phyloP scores from a whole-genome alignment of 2,888 invertebrate genomes.

The Barypeithes pellucidus region DNA sequence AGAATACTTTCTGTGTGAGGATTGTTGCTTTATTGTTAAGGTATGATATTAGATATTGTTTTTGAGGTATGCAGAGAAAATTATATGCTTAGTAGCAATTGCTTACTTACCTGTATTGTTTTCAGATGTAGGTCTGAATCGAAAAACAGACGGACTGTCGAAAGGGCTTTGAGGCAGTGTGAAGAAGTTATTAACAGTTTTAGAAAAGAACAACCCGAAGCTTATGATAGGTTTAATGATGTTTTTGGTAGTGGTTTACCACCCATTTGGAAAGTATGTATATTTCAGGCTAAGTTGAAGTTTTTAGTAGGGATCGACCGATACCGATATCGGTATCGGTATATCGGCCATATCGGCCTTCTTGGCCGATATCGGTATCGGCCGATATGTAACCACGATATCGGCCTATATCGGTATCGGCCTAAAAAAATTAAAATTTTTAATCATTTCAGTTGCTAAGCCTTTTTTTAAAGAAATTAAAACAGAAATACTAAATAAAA shows the following conservation, averaged over 20 bases:
- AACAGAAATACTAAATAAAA: no score
- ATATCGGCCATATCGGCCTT: no score
- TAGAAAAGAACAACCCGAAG: slow-evolving; percentile 68
- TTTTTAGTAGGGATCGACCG: no score
- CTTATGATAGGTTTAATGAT: slow-evolving; percentile 71
- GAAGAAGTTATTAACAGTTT: slow-evolving; percentile 82
- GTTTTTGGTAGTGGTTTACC: slow-evolving; percentile 83
- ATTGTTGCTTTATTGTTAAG: slow-evolving; percentile 78
- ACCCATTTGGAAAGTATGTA: slow-evolving; percentile 80
- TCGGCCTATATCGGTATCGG: no score
- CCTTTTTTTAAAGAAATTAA: no score
- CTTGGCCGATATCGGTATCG: no score
- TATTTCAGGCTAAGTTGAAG: slow-evolving; percentile 13
- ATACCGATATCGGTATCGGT: no score
- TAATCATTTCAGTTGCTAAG: no score
- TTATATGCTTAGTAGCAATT: neutral
- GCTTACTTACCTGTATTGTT: no score
- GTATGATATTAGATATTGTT: slow-evolving; percentile 17
- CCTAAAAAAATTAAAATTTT: no score
- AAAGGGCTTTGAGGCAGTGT: slow-evolving; percentile 90
- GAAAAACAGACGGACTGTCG: slow-evolving; percentile 85
- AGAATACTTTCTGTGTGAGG: slow-evolving; percentile 84
- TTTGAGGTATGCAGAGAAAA: neutral
- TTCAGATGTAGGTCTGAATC: slow-evolving; percentile 83
- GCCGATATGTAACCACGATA: no score